phyloP scores from a whole-genome alignment of 1,140 invertebrate species.

The Diorhabda sublineata region DNA sequence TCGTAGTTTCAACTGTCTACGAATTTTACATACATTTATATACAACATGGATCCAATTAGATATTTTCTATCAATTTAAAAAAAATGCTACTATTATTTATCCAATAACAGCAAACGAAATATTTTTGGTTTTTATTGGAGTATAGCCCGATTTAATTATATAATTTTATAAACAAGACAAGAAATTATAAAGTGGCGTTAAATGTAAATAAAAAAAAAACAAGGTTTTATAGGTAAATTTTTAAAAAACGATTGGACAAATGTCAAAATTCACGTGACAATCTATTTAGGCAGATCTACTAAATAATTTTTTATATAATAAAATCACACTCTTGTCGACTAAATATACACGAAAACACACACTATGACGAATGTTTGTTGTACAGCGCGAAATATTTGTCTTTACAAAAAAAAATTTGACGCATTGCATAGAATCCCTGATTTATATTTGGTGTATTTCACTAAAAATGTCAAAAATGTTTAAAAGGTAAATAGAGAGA shows the following conservation, averaged over 20 bases:
- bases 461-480: constrained; percentile 18
- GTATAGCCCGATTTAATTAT: too few relatives aligned
- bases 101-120: too few relatives aligned
- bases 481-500: constrained; percentile 17
- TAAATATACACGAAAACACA: constrained; percentile 40
- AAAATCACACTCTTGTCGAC: constrained; percentile 41
- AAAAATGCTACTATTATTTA: too few relatives aligned
- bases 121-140: too few relatives aligned
- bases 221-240: too few relatives aligned
- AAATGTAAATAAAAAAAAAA: too few relatives aligned
- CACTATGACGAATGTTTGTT: constrained; percentile 29
- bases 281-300: constrained; percentile 37
- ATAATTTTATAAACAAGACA: too few relatives aligned
- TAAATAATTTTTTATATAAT: constrained; percentile 26
- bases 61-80: neutral
- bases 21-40: constrained; percentile 1
- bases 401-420: constrained; percentile 11
- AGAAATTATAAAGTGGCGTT: too few relatives aligned
- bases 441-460: constrained; percentile 44
- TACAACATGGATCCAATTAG: neutral
- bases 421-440: constrained; percentile 46
- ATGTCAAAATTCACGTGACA: constrained; percentile 22
- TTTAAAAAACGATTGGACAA: too few relatives aligned
- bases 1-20: constrained; percentile 21
- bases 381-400: constrained; percentile 39